A percentile compares a stretch with the other conserved stretches of the same genome.
Evolutionary conservation across 2,113 vertebrate genomes (phyloP).

Genomic region (Siniperca chuatsi): DNA sequence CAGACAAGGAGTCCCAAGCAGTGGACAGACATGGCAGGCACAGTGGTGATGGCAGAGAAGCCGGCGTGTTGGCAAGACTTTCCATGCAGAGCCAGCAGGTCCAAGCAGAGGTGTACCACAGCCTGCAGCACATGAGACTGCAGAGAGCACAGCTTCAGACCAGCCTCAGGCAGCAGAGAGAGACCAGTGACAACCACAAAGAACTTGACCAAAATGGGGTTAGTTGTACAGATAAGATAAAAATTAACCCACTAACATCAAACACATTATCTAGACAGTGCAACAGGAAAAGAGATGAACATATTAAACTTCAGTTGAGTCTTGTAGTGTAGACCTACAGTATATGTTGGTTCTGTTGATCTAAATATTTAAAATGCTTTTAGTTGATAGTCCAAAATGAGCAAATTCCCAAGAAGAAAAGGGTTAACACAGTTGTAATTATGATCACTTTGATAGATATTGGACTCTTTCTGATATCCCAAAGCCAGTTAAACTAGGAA

Average conservation of each 20-base stretch:
- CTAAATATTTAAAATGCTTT: not conserved
- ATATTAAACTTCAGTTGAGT: not conserved
- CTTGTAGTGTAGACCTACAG: not conserved
- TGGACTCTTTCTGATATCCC: not conserved
- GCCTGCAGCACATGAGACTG: constrained; percentile 87
- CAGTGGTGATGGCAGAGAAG: constrained; percentile 10
- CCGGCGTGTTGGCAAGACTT: constrained; percentile 77
- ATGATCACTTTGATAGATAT: not conserved
- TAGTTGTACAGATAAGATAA: not conserved
- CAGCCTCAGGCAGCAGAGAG: constrained; percentile 65
- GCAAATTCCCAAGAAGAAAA: not conserved
- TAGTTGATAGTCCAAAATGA: not conserved
- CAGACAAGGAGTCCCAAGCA: constrained; percentile 53
- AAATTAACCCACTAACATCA: not conserved
- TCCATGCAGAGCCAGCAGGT: constrained; percentile 86
- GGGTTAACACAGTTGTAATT: not conserved
- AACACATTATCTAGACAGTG: not conserved
- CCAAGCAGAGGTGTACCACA: constrained; percentile 85
- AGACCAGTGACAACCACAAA: constrained; percentile 11
- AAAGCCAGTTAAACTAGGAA: not conserved
- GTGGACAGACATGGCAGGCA: constrained; percentile 11
- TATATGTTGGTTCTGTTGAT: not conserved
- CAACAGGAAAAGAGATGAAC: not conserved
- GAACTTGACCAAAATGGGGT: constrained; percentile 38
- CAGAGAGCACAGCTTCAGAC: constrained; percentile 86